Percentiles rank a stretch among this genome's conserved stretches.
These are phyloP conservation scores for Anguilla anguilla DNA, from an alignment of 2,797 vertebrate species.

Conservation along the genomic window DNA sequence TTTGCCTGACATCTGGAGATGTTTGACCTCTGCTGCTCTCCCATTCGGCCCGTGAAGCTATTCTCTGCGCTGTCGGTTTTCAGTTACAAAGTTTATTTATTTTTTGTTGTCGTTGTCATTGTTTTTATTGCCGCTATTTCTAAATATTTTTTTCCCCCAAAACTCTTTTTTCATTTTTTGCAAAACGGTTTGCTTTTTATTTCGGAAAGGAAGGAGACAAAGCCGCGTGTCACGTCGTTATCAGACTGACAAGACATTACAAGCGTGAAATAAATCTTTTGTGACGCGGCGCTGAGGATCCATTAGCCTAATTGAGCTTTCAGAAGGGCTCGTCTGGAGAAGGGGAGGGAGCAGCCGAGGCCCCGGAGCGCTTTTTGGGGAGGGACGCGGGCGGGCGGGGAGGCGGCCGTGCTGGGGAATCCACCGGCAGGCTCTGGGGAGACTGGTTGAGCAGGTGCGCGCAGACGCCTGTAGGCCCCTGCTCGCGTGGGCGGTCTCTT, in stretches of 20 bases:
- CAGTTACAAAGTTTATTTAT: background rate
- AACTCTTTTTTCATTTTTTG: background rate
- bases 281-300: background rate
- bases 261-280: background rate
- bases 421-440: background rate
- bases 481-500: background rate
- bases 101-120: background rate
- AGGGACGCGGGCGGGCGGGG: background rate
- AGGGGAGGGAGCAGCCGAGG: background rate
- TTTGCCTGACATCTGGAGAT: constrained; percentile 37
- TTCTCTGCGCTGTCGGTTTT: background rate
- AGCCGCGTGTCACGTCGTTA: background rate
- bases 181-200: background rate
- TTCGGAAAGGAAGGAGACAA: background rate
- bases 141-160: background rate
- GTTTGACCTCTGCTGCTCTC: constrained; percentile 47
- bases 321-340: background rate
- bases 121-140: background rate
- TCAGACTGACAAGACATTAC: background rate
- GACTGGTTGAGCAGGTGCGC: constrained; percentile 31
- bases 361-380: background rate
- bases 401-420: background rate
- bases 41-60: constrained; percentile 54
- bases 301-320: background rate
- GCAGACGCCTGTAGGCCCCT: background rate